phyloP scores from a whole-genome alignment of 2,888 invertebrate genomes.

The Andrena hattorfiana region DNA sequence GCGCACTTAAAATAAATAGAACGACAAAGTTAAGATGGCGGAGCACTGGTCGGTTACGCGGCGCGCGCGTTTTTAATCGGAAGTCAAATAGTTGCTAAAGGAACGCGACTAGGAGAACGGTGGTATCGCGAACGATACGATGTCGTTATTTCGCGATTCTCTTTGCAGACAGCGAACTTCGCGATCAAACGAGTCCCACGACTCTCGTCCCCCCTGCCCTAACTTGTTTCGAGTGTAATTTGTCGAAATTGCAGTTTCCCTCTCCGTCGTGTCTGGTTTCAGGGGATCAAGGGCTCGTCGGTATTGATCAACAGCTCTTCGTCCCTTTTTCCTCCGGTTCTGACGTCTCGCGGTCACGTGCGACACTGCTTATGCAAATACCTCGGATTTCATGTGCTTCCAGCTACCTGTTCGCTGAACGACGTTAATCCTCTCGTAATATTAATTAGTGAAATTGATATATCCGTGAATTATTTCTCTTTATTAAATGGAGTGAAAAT shows the following conservation, averaged over 20 bases:
- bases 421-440: background rate
- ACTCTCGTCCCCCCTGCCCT: conserved; percentile 11
- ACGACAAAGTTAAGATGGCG: conserved; percentile 29
- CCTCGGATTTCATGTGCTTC: background rate
- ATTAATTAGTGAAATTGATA: background rate
- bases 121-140: conserved; percentile 15
- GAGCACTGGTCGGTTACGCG: conserved; percentile 31
- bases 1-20: conserved; percentile 34
- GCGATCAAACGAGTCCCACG: conserved; percentile 62
- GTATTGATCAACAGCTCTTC: conserved; percentile 37
- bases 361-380: conserved; percentile 4
- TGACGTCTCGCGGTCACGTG: background rate
- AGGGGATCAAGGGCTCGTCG: conserved; percentile 23
- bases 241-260: conserved; percentile 57
- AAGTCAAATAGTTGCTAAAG: conserved; percentile 60
- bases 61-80: conserved; percentile 55
- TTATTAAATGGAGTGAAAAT: too few relatives aligned
- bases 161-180: conserved; percentile 61
- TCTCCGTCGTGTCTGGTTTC: conserved; percentile 33
- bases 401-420: background rate
- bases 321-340: background rate
- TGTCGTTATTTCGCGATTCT: conserved; percentile 64
- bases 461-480: background rate
- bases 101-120: conserved; percentile 5
- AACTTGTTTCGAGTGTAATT: conserved; percentile 57